A percentile compares a stretch with the other conserved stretches of the same genome.
These are phyloP conservation scores for Helicolenus hilgendorfi DNA, from an alignment of 2,797 vertebrate species.

Conservation along the genomic window DNA sequence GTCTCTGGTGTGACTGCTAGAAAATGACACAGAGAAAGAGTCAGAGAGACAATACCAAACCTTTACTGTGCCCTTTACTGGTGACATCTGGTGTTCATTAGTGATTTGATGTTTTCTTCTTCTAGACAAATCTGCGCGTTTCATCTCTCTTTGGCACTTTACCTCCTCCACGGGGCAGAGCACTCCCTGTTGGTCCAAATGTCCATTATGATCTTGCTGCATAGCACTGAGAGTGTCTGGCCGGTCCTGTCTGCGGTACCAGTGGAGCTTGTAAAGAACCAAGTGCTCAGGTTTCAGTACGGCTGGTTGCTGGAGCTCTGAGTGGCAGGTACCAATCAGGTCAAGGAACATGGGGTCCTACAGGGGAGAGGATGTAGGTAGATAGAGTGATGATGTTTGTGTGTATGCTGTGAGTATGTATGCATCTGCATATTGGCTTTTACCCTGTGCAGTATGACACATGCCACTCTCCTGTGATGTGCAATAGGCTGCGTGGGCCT, in stretches of 20 bases:
- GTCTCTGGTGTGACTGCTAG: constrained; percentile 67
- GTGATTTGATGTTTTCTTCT: not conserved
- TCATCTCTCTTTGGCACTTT: not conserved
- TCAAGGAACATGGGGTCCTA: constrained; percentile 95
- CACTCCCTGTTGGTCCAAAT: constrained; percentile 81
- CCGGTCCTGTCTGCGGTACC: constrained; percentile 85
- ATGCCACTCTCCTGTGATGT: constrained; percentile 92
- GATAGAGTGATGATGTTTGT: not conserved
- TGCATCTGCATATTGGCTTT: not conserved
- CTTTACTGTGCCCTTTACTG: not conserved
- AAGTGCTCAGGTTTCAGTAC: constrained; percentile 92
- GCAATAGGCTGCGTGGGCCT: constrained; percentile 89
- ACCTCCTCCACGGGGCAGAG: constrained; percentile 78
- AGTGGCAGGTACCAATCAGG: constrained; percentile 95
- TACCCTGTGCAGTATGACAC: constrained; percentile 95
- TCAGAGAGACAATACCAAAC: not conserved
- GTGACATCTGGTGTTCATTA: not conserved
- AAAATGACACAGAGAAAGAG: constrained; percentile 10
- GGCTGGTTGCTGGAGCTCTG: constrained; percentile 88
- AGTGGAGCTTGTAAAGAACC: constrained; percentile 84
- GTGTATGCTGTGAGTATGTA: not conserved
- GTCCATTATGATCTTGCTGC: constrained; percentile 84
- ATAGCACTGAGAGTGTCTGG: constrained; percentile 86
- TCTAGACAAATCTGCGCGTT: not conserved
- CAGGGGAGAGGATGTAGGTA: not conserved